These are phyloP conservation scores for Bombus pascuorum DNA, from an alignment of 1,140 invertebrate genomes.

Conservation along the genomic window DNA sequence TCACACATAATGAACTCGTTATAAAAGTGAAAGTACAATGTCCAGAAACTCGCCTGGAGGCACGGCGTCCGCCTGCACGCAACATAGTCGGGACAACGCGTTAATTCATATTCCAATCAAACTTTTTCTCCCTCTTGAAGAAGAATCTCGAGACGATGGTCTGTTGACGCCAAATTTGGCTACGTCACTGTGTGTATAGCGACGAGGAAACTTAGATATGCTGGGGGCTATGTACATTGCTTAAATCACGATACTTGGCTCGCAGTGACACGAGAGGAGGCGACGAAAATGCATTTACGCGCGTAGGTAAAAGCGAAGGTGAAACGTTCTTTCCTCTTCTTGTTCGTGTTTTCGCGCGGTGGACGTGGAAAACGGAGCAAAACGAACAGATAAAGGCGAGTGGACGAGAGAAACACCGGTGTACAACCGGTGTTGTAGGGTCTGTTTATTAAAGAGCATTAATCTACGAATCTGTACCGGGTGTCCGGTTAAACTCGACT, in stretches of 20 bases:
- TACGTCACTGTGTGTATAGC: conserved; percentile 11
- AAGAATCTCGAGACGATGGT: neutral
- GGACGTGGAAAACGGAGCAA: neutral
- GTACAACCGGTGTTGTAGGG: conserved; percentile 9
- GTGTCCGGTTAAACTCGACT: conserved; percentile 57
- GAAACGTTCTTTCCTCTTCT: neutral
- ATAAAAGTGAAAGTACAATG: conserved; percentile 21
- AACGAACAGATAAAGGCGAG: neutral
- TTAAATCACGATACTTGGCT: conserved; percentile 22
- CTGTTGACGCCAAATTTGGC: conserved; percentile 8
- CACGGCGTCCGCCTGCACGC: neutral
- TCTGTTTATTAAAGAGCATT: conserved; percentile 69
- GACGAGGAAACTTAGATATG: conserved; percentile 31
- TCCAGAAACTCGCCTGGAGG: neutral
- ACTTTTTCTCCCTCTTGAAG: neutral
- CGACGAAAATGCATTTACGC: conserved; percentile 43
- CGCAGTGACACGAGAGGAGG: conserved; percentile 7
- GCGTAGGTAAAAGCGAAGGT: conserved; percentile 11
- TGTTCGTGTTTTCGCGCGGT: neutral
- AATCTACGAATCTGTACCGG: conserved; percentile 66
- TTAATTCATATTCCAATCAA: conserved; percentile 20
- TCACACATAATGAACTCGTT: conserved; percentile 10
- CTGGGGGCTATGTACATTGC: neutral
- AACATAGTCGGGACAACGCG: neutral
- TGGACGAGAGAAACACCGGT: neutral